Conservation (phyloP, 23 tunicate species). For the Styela plicata region DNA sequence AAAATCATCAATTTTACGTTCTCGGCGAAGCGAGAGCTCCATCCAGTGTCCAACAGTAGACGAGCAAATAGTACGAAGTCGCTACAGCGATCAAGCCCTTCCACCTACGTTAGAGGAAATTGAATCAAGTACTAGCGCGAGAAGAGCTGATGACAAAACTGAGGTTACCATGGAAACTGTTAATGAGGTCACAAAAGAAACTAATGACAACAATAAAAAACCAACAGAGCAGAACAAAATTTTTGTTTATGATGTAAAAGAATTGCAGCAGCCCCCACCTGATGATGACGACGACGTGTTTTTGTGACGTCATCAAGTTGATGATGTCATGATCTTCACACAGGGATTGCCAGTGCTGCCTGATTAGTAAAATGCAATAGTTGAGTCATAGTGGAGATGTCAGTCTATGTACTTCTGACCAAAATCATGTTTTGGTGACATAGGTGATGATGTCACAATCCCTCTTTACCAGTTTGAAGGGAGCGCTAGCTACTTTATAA, state of each 20-base stretch:
- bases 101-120: conserved; percentile 13
- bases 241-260: conserved; percentile 31
- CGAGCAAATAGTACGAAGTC: background rate
- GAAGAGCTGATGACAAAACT: background rate
- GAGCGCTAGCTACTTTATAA: no score
- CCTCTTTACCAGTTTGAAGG: no score
- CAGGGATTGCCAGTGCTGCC: no score
- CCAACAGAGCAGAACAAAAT: conserved; percentile 7
- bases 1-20: conserved; percentile 14
- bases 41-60: conserved; percentile 21
- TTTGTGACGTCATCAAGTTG: background rate
- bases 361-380: no score
- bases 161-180: conserved; percentile 18
- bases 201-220: background rate
- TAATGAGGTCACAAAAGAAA: background rate
- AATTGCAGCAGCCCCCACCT: conserved; percentile 11
- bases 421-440: no score
- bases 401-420: no score
- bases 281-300: conserved; percentile 22
- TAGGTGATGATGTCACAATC: no score
- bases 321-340: background rate
- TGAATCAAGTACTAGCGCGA: background rate
- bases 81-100: background rate
- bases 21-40: conserved; percentile 23
- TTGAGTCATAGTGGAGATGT: no score